Base-by-base conservation (phyloP, 2,797 vertebrate genomes). In the Natrix natrix region DNA sequence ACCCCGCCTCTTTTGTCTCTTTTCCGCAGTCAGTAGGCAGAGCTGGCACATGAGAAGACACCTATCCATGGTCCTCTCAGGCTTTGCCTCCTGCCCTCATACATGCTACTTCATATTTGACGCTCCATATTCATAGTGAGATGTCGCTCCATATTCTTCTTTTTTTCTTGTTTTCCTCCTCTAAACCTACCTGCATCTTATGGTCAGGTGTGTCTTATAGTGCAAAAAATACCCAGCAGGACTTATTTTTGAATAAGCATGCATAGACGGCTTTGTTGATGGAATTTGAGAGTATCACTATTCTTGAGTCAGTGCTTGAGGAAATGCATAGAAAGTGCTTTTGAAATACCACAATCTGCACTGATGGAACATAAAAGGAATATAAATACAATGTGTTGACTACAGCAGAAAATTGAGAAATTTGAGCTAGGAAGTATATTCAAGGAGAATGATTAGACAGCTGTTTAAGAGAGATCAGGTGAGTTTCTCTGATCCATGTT, bases 361-460 rank as follows among this genome's bases (percentile, higher is more conserved):
- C 20, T 54, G n/a, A n/a, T 61, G 74, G 43, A 13, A 26, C 48
- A 55, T 13, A 63, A 28, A 86, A 57, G 22, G 7, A 48, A 57
- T 93, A 90, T 48, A 90, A 56, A 59, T 17, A 5, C 20, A 55
- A 20, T 37, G 17, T 55, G n/a, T n/a, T 57, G 48, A 28, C 14
- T 55, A 43, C 16, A 63, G 88, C 74, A 90, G 14, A 60, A 90
- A 54, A 11, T 20, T 17, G 32, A 66, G 74, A 90, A 56, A 90
- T 37, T 43, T 24, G 55, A 93, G 78, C 61, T 69, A 2, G 14
- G 10, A 14, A 26, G 88, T 69, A n/a, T 54, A 48, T 90, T 86
- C 88, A 90, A 93, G 88, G 74, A 93, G 88, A 92, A 10, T 14
- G 74, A 59, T 48, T 24, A 92, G 59, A 78, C 32, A n/a, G 61